Percentiles rank a stretch among this genome's conserved stretches.
phyloP scores from a whole-genome alignment of 2,888 invertebrate genomes.

The Gibbula magus region DNA sequence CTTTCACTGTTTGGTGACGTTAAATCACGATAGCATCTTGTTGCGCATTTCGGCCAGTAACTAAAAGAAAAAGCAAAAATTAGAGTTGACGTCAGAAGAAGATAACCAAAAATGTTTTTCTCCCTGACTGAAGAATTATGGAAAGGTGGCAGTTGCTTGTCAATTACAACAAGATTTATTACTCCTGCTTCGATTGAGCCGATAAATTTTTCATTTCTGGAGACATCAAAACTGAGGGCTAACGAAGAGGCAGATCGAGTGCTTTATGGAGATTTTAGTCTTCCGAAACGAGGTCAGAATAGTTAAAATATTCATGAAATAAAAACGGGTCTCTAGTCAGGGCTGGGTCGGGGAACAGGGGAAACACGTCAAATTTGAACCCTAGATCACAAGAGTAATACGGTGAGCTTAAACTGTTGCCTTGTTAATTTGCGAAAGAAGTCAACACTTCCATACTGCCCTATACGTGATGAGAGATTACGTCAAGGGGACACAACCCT shows the following conservation, averaged over 20 bases:
- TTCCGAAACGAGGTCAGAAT: neutral
- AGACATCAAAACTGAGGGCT: conserved; percentile 10
- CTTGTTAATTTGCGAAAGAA: neutral
- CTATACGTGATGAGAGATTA: conserved; percentile 8
- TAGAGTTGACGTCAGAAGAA: neutral
- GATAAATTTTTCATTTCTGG: conserved; percentile 17
- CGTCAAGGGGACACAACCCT: neutral
- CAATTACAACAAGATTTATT: conserved; percentile 22
- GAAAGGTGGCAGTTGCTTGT: neutral
- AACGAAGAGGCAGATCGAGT: neutral
- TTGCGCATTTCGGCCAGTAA: neutral
- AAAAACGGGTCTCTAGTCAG: neutral
- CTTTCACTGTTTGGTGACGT: conserved; percentile 9
- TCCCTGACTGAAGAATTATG: conserved; percentile 11
- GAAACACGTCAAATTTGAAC: conserved; percentile 4
- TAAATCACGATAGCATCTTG: conserved; percentile 2
- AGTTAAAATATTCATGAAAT: conserved; percentile 14
- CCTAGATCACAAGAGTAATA: neutral
- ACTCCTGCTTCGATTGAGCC: conserved; percentile 1
- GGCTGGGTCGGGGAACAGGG: neutral
- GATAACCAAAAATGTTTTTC: conserved; percentile 10
- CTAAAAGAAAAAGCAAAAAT: conserved; percentile 2
- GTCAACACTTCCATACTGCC: neutral
- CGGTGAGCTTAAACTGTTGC: neutral
- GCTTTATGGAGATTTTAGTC: neutral